Percentiles rank a stretch among this genome's conserved stretches.
These are phyloP conservation scores for Bergia puertoricense DNA, from an alignment of 92 coral and sea anemone genomes.

Conservation along the genomic window DNA sequence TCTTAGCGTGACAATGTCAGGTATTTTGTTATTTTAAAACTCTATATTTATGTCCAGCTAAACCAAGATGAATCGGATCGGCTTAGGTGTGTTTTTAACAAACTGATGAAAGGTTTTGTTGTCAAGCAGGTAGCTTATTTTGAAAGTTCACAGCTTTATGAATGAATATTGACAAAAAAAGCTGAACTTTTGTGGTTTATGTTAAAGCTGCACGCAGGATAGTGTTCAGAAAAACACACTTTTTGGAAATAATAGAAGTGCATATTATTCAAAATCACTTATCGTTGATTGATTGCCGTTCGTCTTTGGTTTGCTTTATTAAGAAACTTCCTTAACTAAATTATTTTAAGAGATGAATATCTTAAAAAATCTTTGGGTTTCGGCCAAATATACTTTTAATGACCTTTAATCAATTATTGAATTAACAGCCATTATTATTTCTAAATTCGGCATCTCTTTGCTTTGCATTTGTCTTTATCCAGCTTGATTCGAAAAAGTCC, in stretches of 20 bases:
- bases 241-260: not conserved
- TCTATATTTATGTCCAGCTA: constrained; percentile 2
- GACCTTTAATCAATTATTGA: too few relatives aligned
- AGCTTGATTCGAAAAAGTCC: not conserved
- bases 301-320: not conserved
- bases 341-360: not conserved
- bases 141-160: not conserved
- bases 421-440: not conserved
- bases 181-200: not conserved
- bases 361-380: too few relatives aligned
- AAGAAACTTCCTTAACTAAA: not conserved
- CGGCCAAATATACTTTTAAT: not conserved
- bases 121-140: not conserved
- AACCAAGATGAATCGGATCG: not conserved
- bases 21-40: not conserved
- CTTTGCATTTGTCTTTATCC: not conserved
- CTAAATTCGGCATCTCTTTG: too few relatives aligned
- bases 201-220: too few relatives aligned
- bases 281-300: not conserved
- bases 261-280: not conserved
- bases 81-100: not conserved
- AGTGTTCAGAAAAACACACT: not conserved
- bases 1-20: constrained; percentile 15
- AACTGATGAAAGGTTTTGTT: constrained; percentile 38
- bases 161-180: too few relatives aligned